phyloP scores from a whole-genome alignment of 2,113 vertebrate species.

The Esox niger region DNA sequence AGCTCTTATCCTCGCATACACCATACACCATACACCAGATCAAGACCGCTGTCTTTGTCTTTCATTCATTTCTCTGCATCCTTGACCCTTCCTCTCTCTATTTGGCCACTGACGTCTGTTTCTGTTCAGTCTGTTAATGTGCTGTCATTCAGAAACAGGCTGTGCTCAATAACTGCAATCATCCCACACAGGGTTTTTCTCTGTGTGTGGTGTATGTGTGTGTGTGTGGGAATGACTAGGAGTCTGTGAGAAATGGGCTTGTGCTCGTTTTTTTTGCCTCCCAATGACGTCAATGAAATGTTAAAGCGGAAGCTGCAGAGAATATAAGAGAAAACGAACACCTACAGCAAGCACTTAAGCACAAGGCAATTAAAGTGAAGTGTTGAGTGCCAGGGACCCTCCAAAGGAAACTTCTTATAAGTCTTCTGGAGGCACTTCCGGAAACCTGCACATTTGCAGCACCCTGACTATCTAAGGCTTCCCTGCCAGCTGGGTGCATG shows the following conservation, averaged over 20 bases:
- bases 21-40: not conserved
- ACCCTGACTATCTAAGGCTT: constrained; percentile 38
- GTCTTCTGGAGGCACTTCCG: constrained; percentile 34
- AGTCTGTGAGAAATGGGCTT: constrained; percentile 35
- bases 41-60: not conserved
- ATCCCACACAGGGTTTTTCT: constrained; percentile 42
- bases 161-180: constrained; percentile 54
- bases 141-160: constrained; percentile 53
- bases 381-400: constrained; percentile 33
- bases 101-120: constrained; percentile 54
- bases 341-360: constrained; percentile 55
- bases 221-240: constrained; percentile 32
- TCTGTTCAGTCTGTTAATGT: constrained; percentile 41
- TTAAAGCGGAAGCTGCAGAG: constrained; percentile 42
- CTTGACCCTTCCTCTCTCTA: constrained; percentile 8
- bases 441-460: constrained; percentile 21
- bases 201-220: constrained; percentile 25
- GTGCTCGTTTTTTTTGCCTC: constrained; percentile 1
- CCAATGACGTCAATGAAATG: constrained; percentile 58
- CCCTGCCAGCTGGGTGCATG: constrained; percentile 32
- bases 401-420: constrained; percentile 24
- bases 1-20: not conserved
- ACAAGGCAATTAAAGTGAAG: constrained; percentile 48
- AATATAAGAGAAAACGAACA: constrained; percentile 45
- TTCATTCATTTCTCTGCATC: not conserved